These are phyloP conservation scores for Paedocypris micromegethes DNA, from an alignment of 2,797 vertebrate species.

Conservation along the genomic window DNA sequence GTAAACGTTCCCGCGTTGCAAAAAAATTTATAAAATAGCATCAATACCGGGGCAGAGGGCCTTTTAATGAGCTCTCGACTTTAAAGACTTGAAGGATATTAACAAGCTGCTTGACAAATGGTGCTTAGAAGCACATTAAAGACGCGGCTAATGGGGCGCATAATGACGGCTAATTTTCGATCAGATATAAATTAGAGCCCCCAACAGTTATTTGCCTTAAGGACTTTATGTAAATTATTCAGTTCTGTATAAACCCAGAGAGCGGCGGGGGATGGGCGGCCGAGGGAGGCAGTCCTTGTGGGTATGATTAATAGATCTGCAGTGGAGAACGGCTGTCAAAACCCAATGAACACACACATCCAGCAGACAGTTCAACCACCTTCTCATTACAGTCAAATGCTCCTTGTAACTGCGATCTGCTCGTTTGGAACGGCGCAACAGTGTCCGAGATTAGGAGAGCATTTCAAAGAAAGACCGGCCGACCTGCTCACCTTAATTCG, in stretches of 20 bases:
- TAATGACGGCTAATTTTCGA: slow-evolving; percentile 99
- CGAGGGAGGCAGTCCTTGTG: slow-evolving; percentile 75
- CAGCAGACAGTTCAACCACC: slow-evolving; percentile 65
- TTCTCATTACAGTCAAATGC: slow-evolving; percentile 62
- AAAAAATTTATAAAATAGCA: slow-evolving; percentile 87
- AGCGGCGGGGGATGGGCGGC: slow-evolving; percentile 54
- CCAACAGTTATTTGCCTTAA: slow-evolving; percentile 99
- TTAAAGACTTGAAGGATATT: slow-evolving; percentile 99
- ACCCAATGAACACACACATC: slow-evolving; percentile 73
- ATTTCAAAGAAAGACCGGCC: slow-evolving; percentile 31
- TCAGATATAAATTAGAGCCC: slow-evolving; percentile 99
- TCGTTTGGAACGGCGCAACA: slow-evolving; percentile 58
- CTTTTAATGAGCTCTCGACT: slow-evolving; percentile 99
- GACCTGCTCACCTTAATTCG: slow-evolving; percentile 44
- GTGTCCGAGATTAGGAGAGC: slow-evolving; percentile 48
- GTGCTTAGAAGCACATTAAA: slow-evolving; percentile 99
- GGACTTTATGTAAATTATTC: slow-evolving; percentile 99
- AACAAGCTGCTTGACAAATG: slow-evolving; percentile 99
- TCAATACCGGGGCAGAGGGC: slow-evolving; percentile 87
- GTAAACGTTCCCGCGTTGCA: slow-evolving; percentile 66
- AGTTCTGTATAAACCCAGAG: slow-evolving; percentile 92
- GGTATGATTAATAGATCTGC: slow-evolving; percentile 84
- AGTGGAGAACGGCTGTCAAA: slow-evolving; percentile 78
- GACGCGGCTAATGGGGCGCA: slow-evolving; percentile 99
- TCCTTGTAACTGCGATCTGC: slow-evolving; percentile 59